These are phyloP conservation scores for Sciurus carolinensis DNA, from an alignment of 2,797 vertebrate genomes.

Conservation along the genomic window DNA sequence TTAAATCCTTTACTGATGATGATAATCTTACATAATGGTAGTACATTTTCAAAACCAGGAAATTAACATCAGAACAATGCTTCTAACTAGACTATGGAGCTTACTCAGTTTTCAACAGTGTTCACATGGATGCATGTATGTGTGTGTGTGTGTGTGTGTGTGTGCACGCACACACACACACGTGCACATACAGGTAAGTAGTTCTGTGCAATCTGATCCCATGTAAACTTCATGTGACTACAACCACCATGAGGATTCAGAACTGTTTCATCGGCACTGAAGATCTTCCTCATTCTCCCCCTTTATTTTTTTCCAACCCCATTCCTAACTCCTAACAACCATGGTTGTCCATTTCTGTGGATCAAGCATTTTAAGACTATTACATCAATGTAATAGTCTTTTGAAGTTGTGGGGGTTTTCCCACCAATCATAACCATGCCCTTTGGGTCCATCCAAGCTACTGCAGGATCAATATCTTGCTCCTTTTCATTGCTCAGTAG, in stretches of 20 bases:
- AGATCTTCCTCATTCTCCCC: neutral
- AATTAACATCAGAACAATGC: neutral
- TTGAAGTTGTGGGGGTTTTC: neutral
- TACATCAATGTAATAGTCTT: neutral
- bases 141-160: neutral
- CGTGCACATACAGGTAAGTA: neutral
- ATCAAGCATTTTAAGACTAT: neutral
- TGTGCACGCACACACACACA: too few species aligned
- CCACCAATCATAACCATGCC: neutral
- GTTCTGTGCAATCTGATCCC: neutral
- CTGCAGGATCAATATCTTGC: neutral
- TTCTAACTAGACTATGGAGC: neutral
- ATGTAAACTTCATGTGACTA: neutral
- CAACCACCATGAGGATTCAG: neutral
- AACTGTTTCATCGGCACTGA: neutral
- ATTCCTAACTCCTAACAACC: neutral
- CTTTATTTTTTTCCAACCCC: neutral
- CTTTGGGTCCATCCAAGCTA: neutral
- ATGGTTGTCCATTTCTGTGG: neutral
- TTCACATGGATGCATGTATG: neutral
- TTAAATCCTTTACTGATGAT: neutral
- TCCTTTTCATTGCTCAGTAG: neutral
- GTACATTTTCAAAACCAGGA: neutral
- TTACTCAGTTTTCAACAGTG: neutral
- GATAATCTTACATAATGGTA: neutral